These are phyloP conservation scores for Hartigia nigra DNA, from an alignment of 2,888 invertebrate species.

Conservation along the genomic window DNA sequence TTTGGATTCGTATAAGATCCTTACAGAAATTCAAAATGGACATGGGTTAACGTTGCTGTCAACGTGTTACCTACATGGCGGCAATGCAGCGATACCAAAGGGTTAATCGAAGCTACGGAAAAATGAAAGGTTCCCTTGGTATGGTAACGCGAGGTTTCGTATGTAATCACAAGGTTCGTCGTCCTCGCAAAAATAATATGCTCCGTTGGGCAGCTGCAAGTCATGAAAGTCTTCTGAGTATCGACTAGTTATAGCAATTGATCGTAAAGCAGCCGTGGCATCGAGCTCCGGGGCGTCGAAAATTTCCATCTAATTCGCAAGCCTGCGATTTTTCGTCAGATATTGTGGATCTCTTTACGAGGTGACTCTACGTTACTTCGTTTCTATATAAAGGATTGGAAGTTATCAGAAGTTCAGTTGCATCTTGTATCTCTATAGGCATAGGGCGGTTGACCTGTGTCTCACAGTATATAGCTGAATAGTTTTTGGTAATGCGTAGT, in stretches of 20 bases:
- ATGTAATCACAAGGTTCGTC: slow-evolving; percentile 33
- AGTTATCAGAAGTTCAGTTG: too few species aligned
- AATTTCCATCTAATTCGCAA: slow-evolving; percentile 1
- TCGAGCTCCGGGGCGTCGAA: background rate
- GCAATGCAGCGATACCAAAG: background rate
- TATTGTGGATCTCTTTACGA: background rate
- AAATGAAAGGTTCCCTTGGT: slow-evolving; percentile 48
- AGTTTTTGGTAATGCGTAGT: background rate
- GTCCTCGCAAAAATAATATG: slow-evolving; percentile 51
- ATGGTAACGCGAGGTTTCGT: slow-evolving; percentile 16
- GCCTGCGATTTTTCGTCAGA: background rate
- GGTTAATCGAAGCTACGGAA: slow-evolving; percentile 33
- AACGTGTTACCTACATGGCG: background rate
- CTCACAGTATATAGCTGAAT: too few species aligned
- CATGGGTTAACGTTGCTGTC: background rate
- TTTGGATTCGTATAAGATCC: background rate
- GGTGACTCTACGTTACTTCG: background rate
- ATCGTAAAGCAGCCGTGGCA: slow-evolving; percentile 32
- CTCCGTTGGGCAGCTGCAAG: slow-evolving; percentile 41
- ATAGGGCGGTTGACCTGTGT: too few species aligned
- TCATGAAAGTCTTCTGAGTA: slow-evolving; percentile 52
- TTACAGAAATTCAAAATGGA: background rate
- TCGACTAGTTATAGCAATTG: slow-evolving; percentile 40
- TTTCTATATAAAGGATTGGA: background rate
- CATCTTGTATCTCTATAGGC: too few species aligned